Conservation (phyloP, 2,888 invertebrate genomes). For the Drosophila subsilvestris region DNA sequence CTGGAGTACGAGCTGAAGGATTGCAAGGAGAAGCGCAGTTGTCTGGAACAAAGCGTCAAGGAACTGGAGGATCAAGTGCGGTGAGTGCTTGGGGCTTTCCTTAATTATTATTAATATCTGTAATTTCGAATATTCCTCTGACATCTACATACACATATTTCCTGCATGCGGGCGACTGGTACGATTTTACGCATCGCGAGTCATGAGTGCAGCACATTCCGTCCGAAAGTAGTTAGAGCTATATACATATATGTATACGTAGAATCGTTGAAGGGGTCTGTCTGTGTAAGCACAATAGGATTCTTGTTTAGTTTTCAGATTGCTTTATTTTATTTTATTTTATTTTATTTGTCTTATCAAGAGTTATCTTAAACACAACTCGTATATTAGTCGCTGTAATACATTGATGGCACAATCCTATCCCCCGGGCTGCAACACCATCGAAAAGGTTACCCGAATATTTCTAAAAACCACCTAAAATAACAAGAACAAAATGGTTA, state of each 20-base stretch:
- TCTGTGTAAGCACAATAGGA: no score
- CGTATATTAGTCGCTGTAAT: constrained; percentile 63
- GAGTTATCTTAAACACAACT: constrained; percentile 59
- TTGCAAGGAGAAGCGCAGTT: constrained; percentile 86
- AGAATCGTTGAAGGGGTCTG: neutral
- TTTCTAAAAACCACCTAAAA: constrained; percentile 83
- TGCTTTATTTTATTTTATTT: neutral
- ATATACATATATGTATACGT: no score
- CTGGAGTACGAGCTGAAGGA: constrained; percentile 88
- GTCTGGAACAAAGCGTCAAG: constrained; percentile 85
- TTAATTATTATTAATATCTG: neutral
- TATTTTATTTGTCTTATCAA: constrained; percentile 30
- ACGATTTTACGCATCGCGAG: no score
- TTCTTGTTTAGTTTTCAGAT: neutral
- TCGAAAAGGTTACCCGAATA: constrained; percentile 75
- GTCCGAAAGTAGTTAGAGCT: neutral
- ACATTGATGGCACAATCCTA: constrained; percentile 75
- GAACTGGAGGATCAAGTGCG: constrained; percentile 86
- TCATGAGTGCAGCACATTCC: neutral
- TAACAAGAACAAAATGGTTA: constrained; percentile 61
- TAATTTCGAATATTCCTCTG: constrained; percentile 4
- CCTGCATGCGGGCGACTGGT: no score
- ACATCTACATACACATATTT: no score
- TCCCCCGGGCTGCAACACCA: constrained; percentile 22
- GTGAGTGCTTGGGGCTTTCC: constrained; percentile 74